phyloP scores from a whole-genome alignment of 2,113 vertebrate species.

The Nematolebias whitei region DNA sequence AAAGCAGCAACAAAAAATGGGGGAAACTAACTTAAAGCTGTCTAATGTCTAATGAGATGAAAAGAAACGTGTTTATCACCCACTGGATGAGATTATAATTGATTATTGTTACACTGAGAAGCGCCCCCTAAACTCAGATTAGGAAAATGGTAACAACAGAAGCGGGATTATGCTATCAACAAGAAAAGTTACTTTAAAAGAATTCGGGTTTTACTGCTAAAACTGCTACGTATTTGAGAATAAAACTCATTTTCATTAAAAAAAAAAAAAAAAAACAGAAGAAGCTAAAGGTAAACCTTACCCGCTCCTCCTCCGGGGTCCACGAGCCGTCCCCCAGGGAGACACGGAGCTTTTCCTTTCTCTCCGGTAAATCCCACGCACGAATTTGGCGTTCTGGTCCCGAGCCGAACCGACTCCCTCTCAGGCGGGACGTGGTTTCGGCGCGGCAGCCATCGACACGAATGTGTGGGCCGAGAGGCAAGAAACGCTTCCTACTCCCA shows the following conservation, averaged over 20 bases:
- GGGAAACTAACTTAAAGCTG: not conserved
- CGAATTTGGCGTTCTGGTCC: not conserved
- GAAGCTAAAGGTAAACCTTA: too few species aligned
- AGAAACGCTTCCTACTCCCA: constrained; percentile 25
- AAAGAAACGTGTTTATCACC: not conserved
- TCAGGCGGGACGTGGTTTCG: constrained; percentile 64
- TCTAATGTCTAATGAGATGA: not conserved
- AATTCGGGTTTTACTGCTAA: not conserved
- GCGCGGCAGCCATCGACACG: constrained; percentile 57
- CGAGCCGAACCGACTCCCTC: constrained; percentile 38
- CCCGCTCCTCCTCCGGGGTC: constrained; percentile 52
- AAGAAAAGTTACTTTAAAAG: constrained; percentile 16
- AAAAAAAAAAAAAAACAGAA: too few species aligned
- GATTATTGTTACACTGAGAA: too few species aligned
- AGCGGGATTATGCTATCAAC: constrained; percentile 21
- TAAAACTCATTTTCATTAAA: not conserved
- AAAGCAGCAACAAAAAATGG: not conserved
- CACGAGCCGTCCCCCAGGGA: constrained; percentile 34
- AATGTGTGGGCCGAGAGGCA: constrained; percentile 48
- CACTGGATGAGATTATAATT: too few species aligned
- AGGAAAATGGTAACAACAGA: constrained; percentile 39
- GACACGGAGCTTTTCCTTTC: constrained; percentile 12
- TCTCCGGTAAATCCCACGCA: constrained; percentile 26
- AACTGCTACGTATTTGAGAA: not conserved
- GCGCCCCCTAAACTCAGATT: constrained; percentile 58